These are phyloP conservation scores for Mus minutoides DNA, from an alignment of 2,797 vertebrate species.

Conservation along the genomic window DNA sequence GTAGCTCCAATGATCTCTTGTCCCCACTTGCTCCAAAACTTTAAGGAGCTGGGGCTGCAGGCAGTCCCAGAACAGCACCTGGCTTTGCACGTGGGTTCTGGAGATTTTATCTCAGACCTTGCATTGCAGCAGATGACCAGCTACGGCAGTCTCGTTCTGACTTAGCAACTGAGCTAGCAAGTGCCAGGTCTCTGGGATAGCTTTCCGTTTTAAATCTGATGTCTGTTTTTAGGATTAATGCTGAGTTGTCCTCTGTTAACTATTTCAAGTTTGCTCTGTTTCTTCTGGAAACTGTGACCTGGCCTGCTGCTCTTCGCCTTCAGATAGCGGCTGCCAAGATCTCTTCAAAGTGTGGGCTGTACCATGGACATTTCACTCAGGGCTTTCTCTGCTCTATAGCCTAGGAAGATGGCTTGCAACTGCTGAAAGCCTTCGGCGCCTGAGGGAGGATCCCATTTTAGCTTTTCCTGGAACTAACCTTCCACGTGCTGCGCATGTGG, in stretches of 20 bases:
- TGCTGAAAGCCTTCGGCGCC: background rate
- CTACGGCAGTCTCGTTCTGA: background rate
- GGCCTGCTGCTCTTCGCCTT: background rate
- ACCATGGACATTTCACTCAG: background rate
- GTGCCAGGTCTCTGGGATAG: background rate
- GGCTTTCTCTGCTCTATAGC: background rate
- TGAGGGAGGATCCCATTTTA: background rate
- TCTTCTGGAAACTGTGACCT: constrained; percentile 8
- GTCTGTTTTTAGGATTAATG: background rate
- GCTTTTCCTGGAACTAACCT: background rate
- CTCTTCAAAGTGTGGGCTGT: background rate
- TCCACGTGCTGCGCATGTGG: background rate
- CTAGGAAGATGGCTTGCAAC: background rate
- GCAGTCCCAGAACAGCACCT: background rate
- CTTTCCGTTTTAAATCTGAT: background rate
- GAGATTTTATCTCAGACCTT: background rate
- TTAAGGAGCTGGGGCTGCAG: background rate
- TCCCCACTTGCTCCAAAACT: background rate
- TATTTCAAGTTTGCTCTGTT: background rate
- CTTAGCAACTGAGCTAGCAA: background rate
- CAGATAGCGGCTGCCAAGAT: no score
- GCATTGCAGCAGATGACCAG: background rate
- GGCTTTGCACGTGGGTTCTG: background rate
- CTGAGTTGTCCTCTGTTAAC: constrained; percentile 10
- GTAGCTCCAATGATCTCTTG: background rate